Conservation (phyloP, 64 coral and sea anemone species). For the Montipora foliosa region DNA sequence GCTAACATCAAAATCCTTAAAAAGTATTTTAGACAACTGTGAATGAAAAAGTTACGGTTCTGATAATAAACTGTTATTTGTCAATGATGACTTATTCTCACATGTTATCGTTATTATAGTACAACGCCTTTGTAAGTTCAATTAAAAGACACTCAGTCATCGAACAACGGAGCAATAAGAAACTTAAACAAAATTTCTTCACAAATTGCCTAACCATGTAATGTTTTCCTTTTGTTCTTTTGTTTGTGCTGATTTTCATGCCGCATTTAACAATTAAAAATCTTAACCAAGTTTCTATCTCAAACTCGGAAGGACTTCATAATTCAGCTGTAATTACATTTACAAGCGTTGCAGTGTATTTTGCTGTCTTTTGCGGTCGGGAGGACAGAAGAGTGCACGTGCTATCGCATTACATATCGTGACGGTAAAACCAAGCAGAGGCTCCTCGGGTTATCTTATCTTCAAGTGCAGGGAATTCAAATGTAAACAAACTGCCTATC, state of each 20-base stretch:
- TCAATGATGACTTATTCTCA: background rate
- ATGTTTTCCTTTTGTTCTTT: background rate
- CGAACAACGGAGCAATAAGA: constrained; percentile 11
- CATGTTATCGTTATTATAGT: background rate
- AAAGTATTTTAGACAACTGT: background rate
- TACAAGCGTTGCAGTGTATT: too few species aligned
- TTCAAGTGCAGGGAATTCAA: too few species aligned
- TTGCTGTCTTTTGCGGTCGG: background rate
- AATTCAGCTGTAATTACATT: too few species aligned
- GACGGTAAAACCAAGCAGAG: too few species aligned
- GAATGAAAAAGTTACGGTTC: background rate
- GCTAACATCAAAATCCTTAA: too few species aligned
- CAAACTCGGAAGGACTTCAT: background rate
- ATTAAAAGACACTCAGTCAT: background rate
- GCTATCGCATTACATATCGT: too few species aligned
- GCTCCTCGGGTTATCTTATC: too few species aligned
- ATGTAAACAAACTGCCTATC: too few species aligned
- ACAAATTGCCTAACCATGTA: background rate
- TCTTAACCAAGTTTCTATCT: background rate
- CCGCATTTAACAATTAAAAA: background rate
- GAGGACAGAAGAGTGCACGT: too few species aligned
- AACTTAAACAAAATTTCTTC: background rate
- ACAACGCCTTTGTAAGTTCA: background rate
- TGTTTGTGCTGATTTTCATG: background rate
- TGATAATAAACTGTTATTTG: background rate